A percentile compares a stretch with the other conserved stretches of the same genome.
phyloP scores from a whole-genome alignment of 2,888 invertebrate genomes.

The Doris montereyensis region DNA sequence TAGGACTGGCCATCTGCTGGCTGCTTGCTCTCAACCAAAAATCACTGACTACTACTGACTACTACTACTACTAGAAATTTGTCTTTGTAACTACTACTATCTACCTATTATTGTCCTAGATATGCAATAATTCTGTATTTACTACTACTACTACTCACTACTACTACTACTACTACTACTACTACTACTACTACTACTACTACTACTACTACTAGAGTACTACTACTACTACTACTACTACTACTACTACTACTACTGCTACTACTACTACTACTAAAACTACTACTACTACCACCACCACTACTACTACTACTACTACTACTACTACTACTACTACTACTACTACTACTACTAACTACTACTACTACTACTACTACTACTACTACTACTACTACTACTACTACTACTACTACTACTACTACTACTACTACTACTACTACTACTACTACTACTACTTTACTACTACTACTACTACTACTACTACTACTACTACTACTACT shows the following conservation, averaged over 20 bases:
- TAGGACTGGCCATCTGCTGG: too few species aligned
- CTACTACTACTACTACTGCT: constrained; percentile 27
- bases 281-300: constrained; percentile 26
- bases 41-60: too few species aligned
- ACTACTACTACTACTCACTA: background rate
- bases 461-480: too few species aligned
- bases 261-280: constrained; percentile 20
- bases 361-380: constrained; percentile 29
- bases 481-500: constrained; percentile 5
- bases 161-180: constrained; percentile 27
- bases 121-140: background rate
- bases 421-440: constrained; percentile 32
- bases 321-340: constrained; percentile 30
- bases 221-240: constrained; percentile 12
- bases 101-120: too few species aligned
- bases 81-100: too few species aligned
- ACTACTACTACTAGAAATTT: too few species aligned
- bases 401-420: constrained; percentile 33
- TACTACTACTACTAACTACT: background rate
- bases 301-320: constrained; percentile 32
- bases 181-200: constrained; percentile 30
- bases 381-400: constrained; percentile 30
- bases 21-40: too few species aligned
- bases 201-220: constrained; percentile 30
- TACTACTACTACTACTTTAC: constrained; percentile 33